A percentile compares a stretch with the other conserved stretches of the same genome.
Conservation (phyloP, 2,113 vertebrate genomes). For the Solenodon paradoxus region DNA sequence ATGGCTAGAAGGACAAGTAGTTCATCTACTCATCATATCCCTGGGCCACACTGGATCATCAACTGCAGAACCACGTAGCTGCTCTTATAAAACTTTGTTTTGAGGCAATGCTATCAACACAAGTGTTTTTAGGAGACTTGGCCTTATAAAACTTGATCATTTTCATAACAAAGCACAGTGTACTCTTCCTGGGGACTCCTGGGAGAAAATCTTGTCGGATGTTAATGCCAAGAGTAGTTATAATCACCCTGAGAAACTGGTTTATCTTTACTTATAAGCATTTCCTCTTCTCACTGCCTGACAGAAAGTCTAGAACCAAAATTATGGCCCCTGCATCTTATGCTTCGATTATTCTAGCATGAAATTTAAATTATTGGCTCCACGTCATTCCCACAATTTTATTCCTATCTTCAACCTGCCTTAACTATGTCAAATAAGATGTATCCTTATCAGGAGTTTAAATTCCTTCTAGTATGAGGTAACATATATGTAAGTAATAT, state of each 20-base stretch:
- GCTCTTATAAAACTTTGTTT: background rate
- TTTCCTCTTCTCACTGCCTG: background rate
- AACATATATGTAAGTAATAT: background rate
- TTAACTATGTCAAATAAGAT: background rate
- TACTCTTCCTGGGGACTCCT: background rate
- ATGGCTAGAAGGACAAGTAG: background rate
- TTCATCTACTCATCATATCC: background rate
- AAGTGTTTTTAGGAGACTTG: background rate
- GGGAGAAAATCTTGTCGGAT: background rate
- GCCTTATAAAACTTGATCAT: background rate
- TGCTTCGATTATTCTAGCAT: background rate
- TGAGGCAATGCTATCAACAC: background rate
- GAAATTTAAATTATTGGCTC: background rate
- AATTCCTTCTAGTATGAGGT: background rate
- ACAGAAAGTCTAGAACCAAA: background rate
- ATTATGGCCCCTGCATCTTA: background rate
- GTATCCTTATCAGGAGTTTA: background rate
- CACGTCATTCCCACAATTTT: background rate
- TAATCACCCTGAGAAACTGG: background rate
- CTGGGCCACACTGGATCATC: background rate
- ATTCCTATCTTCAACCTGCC: background rate
- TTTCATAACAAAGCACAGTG: constrained; percentile 36
- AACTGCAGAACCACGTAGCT: background rate
- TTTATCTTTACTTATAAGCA: background rate
- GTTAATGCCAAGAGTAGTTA: constrained; percentile 9